phyloP scores from a whole-genome alignment of 2,797 vertebrate genomes.

The Jordanella pulchra region DNA sequence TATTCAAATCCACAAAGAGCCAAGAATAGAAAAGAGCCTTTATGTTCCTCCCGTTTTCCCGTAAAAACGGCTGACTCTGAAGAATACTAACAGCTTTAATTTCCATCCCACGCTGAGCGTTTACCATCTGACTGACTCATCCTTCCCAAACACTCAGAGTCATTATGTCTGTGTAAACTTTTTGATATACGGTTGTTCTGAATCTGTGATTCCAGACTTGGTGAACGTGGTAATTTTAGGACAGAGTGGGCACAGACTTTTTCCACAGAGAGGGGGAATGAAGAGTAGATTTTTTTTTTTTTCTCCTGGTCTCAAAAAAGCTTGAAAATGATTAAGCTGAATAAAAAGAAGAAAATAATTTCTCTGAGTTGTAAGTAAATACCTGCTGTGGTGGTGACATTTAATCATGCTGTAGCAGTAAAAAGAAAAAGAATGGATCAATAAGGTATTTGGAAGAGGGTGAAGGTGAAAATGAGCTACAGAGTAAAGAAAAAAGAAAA shows the following conservation, averaged over 20 bases:
- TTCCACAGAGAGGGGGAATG: neutral
- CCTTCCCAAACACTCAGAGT: conserved; percentile 31
- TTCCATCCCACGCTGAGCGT: conserved; percentile 1
- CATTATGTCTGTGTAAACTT: conserved; percentile 31
- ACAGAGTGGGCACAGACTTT: neutral
- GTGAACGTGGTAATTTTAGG: neutral
- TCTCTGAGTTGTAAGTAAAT: conserved; percentile 14
- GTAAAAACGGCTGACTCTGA: conserved; percentile 1
- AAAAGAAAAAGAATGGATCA: conserved; percentile 47
- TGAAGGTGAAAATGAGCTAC: conserved; percentile 42
- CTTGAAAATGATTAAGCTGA: neutral
- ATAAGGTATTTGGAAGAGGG: conserved; percentile 43
- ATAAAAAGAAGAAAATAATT: neutral
- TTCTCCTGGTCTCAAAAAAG: neutral
- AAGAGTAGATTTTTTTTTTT: neutral
- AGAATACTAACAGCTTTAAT: neutral
- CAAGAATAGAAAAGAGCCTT: too few species aligned
- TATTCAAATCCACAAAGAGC: too few species aligned
- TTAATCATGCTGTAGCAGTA: conserved; percentile 5
- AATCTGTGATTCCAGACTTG: neutral
- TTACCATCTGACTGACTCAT: conserved; percentile 15
- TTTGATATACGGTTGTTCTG: conserved; percentile 10
- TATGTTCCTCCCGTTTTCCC: neutral
- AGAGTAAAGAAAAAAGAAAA: conserved; percentile 26
- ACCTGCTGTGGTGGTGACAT: neutral